Base-by-base conservation (phyloP, 2,113 vertebrate genomes). In the Sinocyclocheilus maitianheensis region DNA sequence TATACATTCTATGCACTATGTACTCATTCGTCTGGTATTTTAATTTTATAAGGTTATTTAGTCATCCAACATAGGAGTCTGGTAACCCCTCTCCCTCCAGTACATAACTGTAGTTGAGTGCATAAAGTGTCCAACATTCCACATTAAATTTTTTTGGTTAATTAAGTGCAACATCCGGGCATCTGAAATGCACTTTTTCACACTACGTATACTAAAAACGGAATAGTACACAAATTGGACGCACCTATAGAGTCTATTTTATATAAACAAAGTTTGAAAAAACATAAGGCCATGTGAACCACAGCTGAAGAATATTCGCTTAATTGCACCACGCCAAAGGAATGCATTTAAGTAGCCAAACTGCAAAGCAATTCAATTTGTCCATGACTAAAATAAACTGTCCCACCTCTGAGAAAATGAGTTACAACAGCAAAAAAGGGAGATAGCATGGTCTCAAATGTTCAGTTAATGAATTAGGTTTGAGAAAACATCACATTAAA, bases 351-450 rank as follows among this genome's bases (percentile, higher is more conserved):
- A 26, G 3, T 37, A 48, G 37, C 62, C 63, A 77, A 83, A 75
- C 18, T 63, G 13, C 43, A 46, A 69, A 77, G 60, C 55, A 71
- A 74, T 69, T 67, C 60, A 84, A 82, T 81, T 77, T 58, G 71
- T n/a, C 48, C 24, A 69, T 22, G 40, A 77, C 37, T 82, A 34
- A 88, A 69, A 69, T 58, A 85, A 87, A 58, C 51, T 51, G 12
- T 8, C 22, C 22, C 43, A 48, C 60, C 51, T 72, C 12, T 11
- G 30, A 58, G 18, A 76, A 26, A 81, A 53, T 4, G 7, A 51
- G 40, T 83, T 53, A 77, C 12, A 3, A 30, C 40, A 76, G 43
- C 60, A 86, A n/a, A 79, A 10, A 46, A 65, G 18, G 34, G 4
- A 74, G 37, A 48, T 37, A 72, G 55, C 60, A 86, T 24, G 18